Evolutionary conservation across 2,113 vertebrate genomes (phyloP).

Genomic region (Lampris incognitus): DNA sequence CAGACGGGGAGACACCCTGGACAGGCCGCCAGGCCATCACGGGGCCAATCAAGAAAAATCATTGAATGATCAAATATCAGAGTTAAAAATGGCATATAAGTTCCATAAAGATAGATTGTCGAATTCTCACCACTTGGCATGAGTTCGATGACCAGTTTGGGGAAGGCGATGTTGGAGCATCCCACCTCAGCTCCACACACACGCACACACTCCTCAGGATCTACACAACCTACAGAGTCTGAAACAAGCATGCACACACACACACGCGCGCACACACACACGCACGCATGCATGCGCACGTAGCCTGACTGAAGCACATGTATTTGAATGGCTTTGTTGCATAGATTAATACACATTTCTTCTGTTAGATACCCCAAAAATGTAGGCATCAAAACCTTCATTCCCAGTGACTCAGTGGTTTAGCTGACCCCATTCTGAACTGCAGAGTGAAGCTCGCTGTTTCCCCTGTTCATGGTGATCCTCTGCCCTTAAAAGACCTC

Average conservation of each 20-base stretch:
- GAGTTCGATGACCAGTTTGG: slow-evolving; percentile 91
- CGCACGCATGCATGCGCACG: background rate
- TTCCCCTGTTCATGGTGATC: no score
- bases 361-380: background rate
- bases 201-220: slow-evolving; percentile 87
- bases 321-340: background rate
- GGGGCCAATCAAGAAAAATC: no score
- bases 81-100: background rate
- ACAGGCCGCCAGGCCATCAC: no score
- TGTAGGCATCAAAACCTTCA: no score
- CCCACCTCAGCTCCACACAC: slow-evolving; percentile 88
- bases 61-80: no score
- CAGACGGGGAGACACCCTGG: no score
- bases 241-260: slow-evolving; percentile 31
- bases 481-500: no score
- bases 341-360: background rate
- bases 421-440: no score
- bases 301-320: background rate
- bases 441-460: no score
- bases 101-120: background rate
- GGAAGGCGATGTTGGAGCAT: slow-evolving; percentile 93
- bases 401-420: no score
- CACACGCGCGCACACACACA: slow-evolving; percentile 14
- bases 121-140: slow-evolving; percentile 88
- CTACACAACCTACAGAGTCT: slow-evolving; percentile 90